A percentile compares a stretch with the other conserved stretches of the same genome.
Conservation (phyloP, 2,888 invertebrate genomes). For the Hirtodrosophila confusa region DNA sequence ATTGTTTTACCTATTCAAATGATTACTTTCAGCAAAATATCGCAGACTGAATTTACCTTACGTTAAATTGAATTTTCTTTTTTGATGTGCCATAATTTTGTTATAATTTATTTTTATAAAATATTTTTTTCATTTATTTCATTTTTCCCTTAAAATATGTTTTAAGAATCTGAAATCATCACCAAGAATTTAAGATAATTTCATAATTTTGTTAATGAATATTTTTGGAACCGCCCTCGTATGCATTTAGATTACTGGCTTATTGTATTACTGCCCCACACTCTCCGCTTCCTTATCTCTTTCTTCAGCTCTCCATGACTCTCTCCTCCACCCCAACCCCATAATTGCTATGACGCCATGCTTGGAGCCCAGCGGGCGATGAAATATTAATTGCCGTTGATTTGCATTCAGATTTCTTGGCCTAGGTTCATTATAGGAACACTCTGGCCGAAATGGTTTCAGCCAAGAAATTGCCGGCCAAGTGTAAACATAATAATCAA, state of each 20-base stretch:
- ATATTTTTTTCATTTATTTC: conserved; percentile 1
- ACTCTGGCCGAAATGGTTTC: conserved; percentile 39
- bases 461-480: conserved; percentile 45
- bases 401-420: conserved; percentile 73
- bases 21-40: too few relatives aligned
- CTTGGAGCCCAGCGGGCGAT: conserved; percentile 68
- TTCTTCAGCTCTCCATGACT: conserved; percentile 5
- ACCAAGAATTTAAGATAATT: too few relatives aligned
- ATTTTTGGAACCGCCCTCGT: conserved; percentile 26
- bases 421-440: conserved; percentile 60
- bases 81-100: too few relatives aligned
- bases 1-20: too few relatives aligned
- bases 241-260: conserved; percentile 19
- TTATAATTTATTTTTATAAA: background rate
- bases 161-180: too few relatives aligned
- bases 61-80: too few relatives aligned
- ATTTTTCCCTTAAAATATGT: too few relatives aligned
- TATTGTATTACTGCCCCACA: conserved; percentile 23
- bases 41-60: too few relatives aligned
- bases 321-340: conserved; percentile 9
- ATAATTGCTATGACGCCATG: conserved; percentile 70
- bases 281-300: background rate
- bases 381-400: conserved; percentile 79
- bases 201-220: too few relatives aligned
- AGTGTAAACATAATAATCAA: conserved; percentile 79